A percentile compares a stretch with the other conserved stretches of the same genome.
These are phyloP conservation scores for Drosophila recens DNA, from an alignment of 2,888 invertebrate genomes.

Conservation along the genomic window DNA sequence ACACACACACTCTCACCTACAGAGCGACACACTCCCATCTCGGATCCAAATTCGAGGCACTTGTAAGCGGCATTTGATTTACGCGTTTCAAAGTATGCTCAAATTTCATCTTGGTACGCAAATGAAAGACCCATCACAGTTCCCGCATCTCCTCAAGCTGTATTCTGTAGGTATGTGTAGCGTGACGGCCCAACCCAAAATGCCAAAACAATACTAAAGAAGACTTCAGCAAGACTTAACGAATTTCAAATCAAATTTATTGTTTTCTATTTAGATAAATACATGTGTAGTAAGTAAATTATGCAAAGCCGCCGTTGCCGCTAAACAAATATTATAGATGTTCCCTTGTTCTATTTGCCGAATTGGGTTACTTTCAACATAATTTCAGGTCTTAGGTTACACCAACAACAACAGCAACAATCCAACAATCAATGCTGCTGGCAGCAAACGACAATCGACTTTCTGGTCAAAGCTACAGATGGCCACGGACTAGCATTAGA, in stretches of 20 bases:
- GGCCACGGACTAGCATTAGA: constrained; percentile 46
- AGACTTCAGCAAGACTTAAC: constrained; percentile 34
- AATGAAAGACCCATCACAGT: constrained; percentile 33
- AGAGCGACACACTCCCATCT: constrained; percentile 3
- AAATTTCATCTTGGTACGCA: constrained; percentile 39
- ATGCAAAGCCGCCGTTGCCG: constrained; percentile 55
- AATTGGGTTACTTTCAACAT: constrained; percentile 82
- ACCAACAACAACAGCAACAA: constrained; percentile 43
- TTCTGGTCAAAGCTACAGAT: constrained; percentile 39
- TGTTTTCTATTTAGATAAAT: constrained; percentile 67
- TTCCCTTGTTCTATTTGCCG: constrained; percentile 42
- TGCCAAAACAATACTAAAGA: constrained; percentile 36
- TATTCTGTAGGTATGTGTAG: constrained; percentile 19
- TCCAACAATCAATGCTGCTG: constrained; percentile 33
- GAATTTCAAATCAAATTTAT: constrained; percentile 61
- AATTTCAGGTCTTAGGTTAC: constrained; percentile 76
- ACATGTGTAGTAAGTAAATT: constrained; percentile 40
- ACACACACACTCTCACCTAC: no score
- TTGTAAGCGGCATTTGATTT: constrained; percentile 71
- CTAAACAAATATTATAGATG: constrained; percentile 49
- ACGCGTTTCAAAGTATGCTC: constrained; percentile 53
- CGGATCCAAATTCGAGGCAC: constrained; percentile 43
- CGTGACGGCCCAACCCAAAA: constrained; percentile 60
- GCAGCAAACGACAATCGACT: constrained; percentile 33
- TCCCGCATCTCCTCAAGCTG: constrained; percentile 10